Percentiles rank a stretch among this genome's conserved stretches.
These are phyloP conservation scores for Zaprionus kolodkinae DNA, from an alignment of 1,140 invertebrate genomes.

Conservation along the genomic window DNA sequence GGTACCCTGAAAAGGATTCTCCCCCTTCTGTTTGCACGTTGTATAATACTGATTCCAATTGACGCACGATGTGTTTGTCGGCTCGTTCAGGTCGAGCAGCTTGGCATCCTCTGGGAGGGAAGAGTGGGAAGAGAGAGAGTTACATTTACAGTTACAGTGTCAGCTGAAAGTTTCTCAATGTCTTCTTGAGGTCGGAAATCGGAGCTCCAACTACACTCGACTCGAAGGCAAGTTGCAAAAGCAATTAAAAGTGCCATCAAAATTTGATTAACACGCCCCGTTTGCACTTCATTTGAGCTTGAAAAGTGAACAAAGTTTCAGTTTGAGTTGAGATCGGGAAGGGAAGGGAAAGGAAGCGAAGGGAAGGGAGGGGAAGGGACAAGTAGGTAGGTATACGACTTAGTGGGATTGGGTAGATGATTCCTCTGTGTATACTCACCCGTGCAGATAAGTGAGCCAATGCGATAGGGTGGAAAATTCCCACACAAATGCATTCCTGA, in stretches of 20 bases:
- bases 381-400: no score
- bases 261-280: slow-evolving; percentile 75
- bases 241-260: slow-evolving; percentile 79
- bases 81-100: slow-evolving; percentile 85
- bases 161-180: background rate
- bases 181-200: background rate
- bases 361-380: no score
- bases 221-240: slow-evolving; percentile 46
- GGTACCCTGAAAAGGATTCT: slow-evolving; percentile 99
- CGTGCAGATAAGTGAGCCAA: slow-evolving; percentile 89
- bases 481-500: slow-evolving; percentile 97
- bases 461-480: slow-evolving; percentile 92
- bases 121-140: background rate
- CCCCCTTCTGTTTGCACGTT: slow-evolving; percentile 94
- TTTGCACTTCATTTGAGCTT: slow-evolving; percentile 78
- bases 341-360: background rate
- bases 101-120: slow-evolving; percentile 84
- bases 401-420: background rate
- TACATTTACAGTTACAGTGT: background rate
- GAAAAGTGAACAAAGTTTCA: slow-evolving; percentile 46
- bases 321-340: slow-evolving; percentile 3
- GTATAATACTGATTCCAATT: slow-evolving; percentile 99
- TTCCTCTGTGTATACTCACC: slow-evolving; percentile 77
- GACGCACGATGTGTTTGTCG: slow-evolving; percentile 91
- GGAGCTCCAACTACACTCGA: slow-evolving; percentile 18